Percentiles rank a stretch among this genome's conserved stretches.
Evolutionary conservation across 2,797 vertebrate species (phyloP).

Genomic region (Pseudochaenichthys georgianus): DNA sequence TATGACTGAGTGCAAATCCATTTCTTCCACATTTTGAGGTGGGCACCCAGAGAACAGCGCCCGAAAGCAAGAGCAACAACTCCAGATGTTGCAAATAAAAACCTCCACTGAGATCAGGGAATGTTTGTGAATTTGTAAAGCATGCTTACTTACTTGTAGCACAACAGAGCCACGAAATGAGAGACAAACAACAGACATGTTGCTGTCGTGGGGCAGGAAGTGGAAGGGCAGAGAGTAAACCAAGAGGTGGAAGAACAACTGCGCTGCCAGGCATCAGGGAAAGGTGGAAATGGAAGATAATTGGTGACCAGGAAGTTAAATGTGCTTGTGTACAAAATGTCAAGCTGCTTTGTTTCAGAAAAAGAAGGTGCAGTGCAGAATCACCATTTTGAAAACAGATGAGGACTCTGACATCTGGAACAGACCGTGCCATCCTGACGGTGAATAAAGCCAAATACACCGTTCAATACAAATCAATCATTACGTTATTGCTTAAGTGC

Average conservation of each 20-base stretch:
- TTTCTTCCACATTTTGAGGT: neutral
- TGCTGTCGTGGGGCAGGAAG: constrained; percentile 10
- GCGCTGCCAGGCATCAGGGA: constrained; percentile 16
- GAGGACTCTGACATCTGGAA: constrained; percentile 26
- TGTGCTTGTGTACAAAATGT: neutral
- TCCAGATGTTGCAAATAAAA: constrained; percentile 9
- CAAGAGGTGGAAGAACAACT: constrained; percentile 27
- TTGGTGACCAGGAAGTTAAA: constrained; percentile 26
- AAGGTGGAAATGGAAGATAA: constrained; percentile 28
- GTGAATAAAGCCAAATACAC: constrained; percentile 5
- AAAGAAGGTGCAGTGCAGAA: constrained; percentile 18
- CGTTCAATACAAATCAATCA: constrained; percentile 29
- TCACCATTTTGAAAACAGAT: constrained; percentile 11
- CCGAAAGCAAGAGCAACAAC: neutral
- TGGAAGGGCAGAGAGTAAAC: constrained; percentile 8
- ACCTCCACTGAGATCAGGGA: constrained; percentile 23
- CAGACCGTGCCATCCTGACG: constrained; percentile 20
- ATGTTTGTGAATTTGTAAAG: constrained; percentile 7
- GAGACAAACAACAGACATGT: constrained; percentile 25
- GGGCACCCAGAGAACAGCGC: neutral
- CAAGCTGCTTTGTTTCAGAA: constrained; percentile 11
- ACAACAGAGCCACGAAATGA: constrained; percentile 4
- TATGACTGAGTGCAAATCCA: neutral
- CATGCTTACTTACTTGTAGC: constrained; percentile 13
- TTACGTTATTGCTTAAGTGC: constrained; percentile 9